These are phyloP conservation scores for Coracias cyanogaster DNA, from an alignment of 2,797 vertebrate species.

Conservation along the genomic window DNA sequence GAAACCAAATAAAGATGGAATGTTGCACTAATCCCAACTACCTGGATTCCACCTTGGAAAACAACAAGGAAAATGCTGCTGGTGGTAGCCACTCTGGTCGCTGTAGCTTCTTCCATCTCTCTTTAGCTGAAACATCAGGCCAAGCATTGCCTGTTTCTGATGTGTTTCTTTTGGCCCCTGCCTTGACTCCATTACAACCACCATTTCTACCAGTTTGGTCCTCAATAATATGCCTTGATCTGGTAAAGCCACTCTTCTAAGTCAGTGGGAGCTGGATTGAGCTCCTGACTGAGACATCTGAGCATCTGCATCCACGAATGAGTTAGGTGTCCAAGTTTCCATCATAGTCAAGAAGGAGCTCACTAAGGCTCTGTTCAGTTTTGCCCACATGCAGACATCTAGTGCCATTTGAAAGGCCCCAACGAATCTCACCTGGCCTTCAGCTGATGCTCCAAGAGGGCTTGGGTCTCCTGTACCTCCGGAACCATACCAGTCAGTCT, in stretches of 20 bases:
- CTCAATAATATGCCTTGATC: background rate
- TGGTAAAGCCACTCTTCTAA: background rate
- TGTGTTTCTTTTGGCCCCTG: background rate
- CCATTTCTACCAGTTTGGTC: background rate
- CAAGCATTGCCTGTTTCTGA: background rate
- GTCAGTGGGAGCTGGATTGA: background rate
- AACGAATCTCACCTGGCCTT: background rate
- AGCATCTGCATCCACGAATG: background rate
- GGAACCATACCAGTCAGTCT: background rate
- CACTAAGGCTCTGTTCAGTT: background rate
- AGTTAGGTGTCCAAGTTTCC: background rate
- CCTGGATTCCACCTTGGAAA: background rate
- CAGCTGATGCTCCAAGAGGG: background rate
- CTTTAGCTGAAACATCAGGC: background rate
- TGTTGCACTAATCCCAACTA: background rate
- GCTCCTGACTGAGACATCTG: background rate
- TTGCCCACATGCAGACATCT: background rate
- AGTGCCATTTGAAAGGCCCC: background rate
- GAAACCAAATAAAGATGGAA: background rate
- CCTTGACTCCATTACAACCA: background rate
- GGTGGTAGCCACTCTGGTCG: background rate
- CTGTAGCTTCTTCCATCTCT: background rate
- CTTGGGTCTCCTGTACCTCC: background rate
- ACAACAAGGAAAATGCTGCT: background rate
- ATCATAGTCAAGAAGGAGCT: background rate